These are phyloP conservation scores for Phylloscopus trochiloides DNA, from an alignment of 2,113 vertebrate species.

Conservation along the genomic window DNA sequence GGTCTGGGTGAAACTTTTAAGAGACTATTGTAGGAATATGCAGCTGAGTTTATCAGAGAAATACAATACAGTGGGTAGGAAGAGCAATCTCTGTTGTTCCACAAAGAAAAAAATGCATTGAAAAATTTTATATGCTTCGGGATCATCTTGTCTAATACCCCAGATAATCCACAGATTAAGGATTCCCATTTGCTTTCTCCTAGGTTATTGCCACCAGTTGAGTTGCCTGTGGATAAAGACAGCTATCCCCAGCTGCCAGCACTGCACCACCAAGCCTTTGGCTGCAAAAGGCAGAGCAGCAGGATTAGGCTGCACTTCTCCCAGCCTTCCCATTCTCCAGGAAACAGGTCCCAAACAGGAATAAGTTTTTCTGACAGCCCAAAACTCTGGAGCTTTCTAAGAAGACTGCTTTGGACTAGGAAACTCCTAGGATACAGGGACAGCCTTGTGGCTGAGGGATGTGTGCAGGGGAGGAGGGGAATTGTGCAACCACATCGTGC, in stretches of 20 bases:
- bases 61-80: background rate
- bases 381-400: background rate
- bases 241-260: background rate
- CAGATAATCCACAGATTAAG: background rate
- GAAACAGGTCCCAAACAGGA: background rate
- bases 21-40: background rate
- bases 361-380: background rate
- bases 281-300: background rate
- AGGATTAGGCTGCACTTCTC: background rate
- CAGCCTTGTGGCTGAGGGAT: background rate
- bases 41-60: background rate
- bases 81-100: background rate
- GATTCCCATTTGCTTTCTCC: background rate
- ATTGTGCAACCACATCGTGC: background rate
- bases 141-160: background rate
- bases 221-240: background rate
- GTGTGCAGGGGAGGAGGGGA: fast-evolving
- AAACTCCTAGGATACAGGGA: background rate
- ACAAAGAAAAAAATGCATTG: background rate
- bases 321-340: fast-evolving
- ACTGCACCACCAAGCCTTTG: background rate
- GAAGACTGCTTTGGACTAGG: background rate
- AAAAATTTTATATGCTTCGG: background rate
- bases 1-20: background rate
- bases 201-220: background rate